Conservation (phyloP, 1,140 invertebrate genomes). For the Drosophila erecta region DNA sequence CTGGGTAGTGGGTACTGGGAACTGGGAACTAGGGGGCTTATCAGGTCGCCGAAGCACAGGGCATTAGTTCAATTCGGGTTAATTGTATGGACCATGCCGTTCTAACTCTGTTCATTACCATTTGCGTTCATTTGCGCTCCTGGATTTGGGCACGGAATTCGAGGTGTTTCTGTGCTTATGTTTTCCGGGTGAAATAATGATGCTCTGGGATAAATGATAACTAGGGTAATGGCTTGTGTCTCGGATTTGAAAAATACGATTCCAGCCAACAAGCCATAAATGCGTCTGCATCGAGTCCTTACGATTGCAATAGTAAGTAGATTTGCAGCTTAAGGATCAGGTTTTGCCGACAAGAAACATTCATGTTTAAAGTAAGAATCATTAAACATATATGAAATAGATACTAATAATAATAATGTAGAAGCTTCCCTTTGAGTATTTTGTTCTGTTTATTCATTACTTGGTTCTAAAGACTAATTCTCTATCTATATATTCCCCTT, state of each 20-base stretch:
- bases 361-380: neutral
- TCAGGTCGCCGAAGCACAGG: conserved; percentile 27
- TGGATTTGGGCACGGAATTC: conserved; percentile 13
- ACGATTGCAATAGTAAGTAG: neutral
- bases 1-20: too few relatives aligned
- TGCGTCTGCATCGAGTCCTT: conserved; percentile 5
- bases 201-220: conserved; percentile 28
- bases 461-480: too few relatives aligned
- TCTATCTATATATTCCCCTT: neutral
- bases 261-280: neutral
- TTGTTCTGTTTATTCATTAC: neutral
- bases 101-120: conserved; percentile 49
- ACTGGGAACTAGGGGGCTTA: conserved; percentile 6
- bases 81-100: conserved; percentile 46
- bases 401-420: too few relatives aligned
- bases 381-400: too few relatives aligned
- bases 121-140: conserved; percentile 35
- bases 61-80: conserved; percentile 52
- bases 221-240: conserved; percentile 31
- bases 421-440: too few relatives aligned
- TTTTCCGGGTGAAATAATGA: conserved; percentile 20
- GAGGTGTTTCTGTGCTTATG: conserved; percentile 13
- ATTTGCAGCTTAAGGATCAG: neutral
- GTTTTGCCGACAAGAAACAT: neutral
- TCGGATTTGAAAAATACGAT: conserved; percentile 10